phyloP scores from a whole-genome alignment of 2,113 vertebrate genomes.

The Crotalus tigris region DNA sequence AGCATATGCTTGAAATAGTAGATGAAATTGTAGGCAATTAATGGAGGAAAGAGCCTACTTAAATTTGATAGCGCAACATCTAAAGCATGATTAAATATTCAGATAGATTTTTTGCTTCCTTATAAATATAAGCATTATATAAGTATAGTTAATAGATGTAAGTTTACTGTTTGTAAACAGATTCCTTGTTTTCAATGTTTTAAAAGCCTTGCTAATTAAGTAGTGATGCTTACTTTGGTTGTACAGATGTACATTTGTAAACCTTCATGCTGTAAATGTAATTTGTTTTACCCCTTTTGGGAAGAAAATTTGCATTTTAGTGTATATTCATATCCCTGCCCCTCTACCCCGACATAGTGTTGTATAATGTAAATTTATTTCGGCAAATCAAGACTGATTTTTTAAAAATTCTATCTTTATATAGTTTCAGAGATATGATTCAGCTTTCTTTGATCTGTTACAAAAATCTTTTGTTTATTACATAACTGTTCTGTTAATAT shows the following conservation, averaged over 20 bases:
- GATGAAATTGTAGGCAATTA: conserved; percentile 63
- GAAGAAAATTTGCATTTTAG: conserved; percentile 91
- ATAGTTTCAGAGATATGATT: conserved; percentile 89
- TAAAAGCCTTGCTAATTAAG: conserved; percentile 93
- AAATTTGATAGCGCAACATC: conserved; percentile 78
- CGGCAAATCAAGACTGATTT: conserved; percentile 93
- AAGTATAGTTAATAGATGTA: conserved; percentile 94
- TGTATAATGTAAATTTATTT: conserved; percentile 98
- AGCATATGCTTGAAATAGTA: conserved; percentile 69
- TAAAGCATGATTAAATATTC: conserved; percentile 88
- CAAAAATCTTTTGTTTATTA: conserved; percentile 91
- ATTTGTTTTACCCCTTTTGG: conserved; percentile 92
- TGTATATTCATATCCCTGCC: conserved; percentile 92
- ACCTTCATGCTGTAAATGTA: conserved; percentile 99
- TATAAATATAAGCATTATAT: conserved; percentile 97
- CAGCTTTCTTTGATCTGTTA: conserved; percentile 87
- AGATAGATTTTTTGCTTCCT: conserved; percentile 80
- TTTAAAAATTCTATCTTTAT: conserved; percentile 86
- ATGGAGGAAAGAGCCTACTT: conserved; percentile 76
- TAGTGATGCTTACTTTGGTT: conserved; percentile 93
- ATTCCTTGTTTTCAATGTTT: conserved; percentile 84
- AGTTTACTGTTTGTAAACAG: conserved; percentile 88
- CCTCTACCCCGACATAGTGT: conserved; percentile 89
- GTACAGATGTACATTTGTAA: conserved; percentile 99
- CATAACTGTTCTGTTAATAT: conserved; percentile 86